A percentile compares a stretch with the other conserved stretches of the same genome.
Evolutionary conservation across 2,888 invertebrate species (phyloP).

Genomic region (Sphaerophoria taeniata): DNA sequence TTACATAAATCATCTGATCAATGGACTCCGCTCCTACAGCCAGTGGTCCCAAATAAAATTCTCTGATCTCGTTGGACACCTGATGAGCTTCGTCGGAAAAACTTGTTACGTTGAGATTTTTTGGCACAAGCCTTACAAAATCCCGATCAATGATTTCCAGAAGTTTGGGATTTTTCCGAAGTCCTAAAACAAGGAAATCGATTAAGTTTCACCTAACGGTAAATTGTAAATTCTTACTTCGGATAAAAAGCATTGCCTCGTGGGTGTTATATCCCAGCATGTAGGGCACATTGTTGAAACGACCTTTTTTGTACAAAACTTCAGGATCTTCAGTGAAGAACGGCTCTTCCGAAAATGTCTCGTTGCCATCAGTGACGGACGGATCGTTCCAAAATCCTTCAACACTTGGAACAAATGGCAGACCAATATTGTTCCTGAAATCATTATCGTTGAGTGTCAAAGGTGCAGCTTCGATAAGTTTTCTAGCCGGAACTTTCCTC

Average conservation of each 20-base stretch:
- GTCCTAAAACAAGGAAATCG: constrained; percentile 81
- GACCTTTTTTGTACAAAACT: constrained; percentile 81
- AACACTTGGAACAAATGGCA: constrained; percentile 85
- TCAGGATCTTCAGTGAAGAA: constrained; percentile 85
- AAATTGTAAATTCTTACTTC: constrained; percentile 81
- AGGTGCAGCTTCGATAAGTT: constrained; percentile 85
- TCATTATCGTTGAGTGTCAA: constrained; percentile 84
- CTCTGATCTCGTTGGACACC: constrained; percentile 83
- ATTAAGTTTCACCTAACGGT: neutral
- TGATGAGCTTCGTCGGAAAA: constrained; percentile 80
- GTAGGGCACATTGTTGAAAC: constrained; percentile 85
- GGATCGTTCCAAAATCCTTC: constrained; percentile 83
- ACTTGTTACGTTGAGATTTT: constrained; percentile 82
- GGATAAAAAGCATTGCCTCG: constrained; percentile 86
- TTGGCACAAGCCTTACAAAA: constrained; percentile 85
- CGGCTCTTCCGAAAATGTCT: constrained; percentile 81
- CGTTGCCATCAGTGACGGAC: constrained; percentile 78
- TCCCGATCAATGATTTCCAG: constrained; percentile 84
- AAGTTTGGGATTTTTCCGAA: constrained; percentile 85
- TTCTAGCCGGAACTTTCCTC: constrained; percentile 85
- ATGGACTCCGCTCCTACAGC: constrained; percentile 84
- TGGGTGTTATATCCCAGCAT: constrained; percentile 87
- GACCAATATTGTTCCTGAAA: constrained; percentile 85
- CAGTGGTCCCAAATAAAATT: constrained; percentile 85
- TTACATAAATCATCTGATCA: constrained; percentile 85